Percentiles rank a stretch among this genome's conserved stretches.
Conservation (phyloP, 2,888 invertebrate species). For the Dioctria linearis region DNA sequence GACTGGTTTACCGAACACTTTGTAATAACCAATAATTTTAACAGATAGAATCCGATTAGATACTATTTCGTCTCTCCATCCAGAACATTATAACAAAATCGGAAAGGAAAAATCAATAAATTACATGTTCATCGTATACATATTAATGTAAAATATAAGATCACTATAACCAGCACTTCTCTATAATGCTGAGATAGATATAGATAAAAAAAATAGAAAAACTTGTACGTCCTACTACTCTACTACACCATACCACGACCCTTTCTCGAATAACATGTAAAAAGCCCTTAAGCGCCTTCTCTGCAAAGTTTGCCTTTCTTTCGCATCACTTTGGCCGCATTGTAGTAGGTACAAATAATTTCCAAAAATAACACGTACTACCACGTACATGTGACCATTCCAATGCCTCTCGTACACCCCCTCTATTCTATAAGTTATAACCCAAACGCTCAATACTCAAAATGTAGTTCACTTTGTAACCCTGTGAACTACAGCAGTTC, state of each 20-base stretch:
- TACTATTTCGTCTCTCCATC: no score
- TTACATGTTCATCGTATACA: background rate
- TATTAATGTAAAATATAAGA: background rate
- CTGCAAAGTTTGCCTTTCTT: conserved; percentile 30
- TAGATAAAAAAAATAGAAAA: conserved; percentile 27
- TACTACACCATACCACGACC: background rate
- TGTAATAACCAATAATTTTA: no score
- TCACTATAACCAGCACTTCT: conserved; percentile 33
- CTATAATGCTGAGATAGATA: conserved; percentile 7
- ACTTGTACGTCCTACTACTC: background rate
- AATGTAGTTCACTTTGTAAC: conserved; percentile 31
- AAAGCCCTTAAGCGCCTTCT: conserved; percentile 45
- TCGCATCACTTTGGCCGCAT: conserved; percentile 46
- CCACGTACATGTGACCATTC: conserved; percentile 50
- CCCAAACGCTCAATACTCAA: background rate
- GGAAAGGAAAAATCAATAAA: conserved; percentile 23
- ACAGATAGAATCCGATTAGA: no score
- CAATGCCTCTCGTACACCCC: conserved; percentile 18
- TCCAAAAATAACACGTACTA: conserved; percentile 54
- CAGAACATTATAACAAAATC: background rate
- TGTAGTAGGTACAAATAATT: conserved; percentile 48
- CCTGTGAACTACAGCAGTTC: conserved; percentile 56
- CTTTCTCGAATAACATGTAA: conserved; percentile 51
- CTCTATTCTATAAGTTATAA: background rate
- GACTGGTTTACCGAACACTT: no score